These are phyloP conservation scores for Ceyx melanurus DNA, from an alignment of 2,113 vertebrate species.

Conservation along the genomic window DNA sequence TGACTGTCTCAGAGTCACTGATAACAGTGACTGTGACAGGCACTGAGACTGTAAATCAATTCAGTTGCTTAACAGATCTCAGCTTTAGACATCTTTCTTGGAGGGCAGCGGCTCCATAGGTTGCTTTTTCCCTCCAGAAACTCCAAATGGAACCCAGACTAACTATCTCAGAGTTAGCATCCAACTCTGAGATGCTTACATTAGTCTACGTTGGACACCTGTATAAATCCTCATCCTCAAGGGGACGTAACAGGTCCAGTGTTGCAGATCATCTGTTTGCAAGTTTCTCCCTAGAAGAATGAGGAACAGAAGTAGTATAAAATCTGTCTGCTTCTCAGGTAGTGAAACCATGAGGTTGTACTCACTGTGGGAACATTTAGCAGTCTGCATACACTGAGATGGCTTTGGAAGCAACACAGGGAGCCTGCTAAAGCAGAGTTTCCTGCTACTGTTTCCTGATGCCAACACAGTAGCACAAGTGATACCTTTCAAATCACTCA, in stretches of 20 bases:
- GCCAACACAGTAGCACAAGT: background rate
- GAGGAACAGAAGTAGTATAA: background rate
- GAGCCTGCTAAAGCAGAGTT: background rate
- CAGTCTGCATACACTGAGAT: background rate
- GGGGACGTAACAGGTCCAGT: background rate
- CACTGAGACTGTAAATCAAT: background rate
- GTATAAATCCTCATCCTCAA: background rate
- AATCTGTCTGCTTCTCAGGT: background rate
- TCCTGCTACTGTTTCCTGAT: background rate
- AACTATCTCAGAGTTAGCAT: background rate
- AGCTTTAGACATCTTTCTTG: background rate
- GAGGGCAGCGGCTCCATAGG: background rate
- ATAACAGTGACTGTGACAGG: background rate
- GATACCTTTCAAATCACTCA: background rate
- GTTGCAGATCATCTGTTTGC: background rate
- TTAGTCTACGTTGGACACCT: background rate
- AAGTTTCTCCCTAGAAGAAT: background rate
- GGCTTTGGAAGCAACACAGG: background rate
- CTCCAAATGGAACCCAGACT: background rate
- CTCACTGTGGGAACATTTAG: background rate
- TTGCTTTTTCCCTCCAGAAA: background rate
- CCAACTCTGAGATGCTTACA: background rate
- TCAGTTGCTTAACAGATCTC: background rate
- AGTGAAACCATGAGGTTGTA: background rate
- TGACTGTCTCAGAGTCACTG: background rate